These are phyloP conservation scores for Tortrix viridana DNA, from an alignment of 2,888 invertebrate species.

Conservation along the genomic window DNA sequence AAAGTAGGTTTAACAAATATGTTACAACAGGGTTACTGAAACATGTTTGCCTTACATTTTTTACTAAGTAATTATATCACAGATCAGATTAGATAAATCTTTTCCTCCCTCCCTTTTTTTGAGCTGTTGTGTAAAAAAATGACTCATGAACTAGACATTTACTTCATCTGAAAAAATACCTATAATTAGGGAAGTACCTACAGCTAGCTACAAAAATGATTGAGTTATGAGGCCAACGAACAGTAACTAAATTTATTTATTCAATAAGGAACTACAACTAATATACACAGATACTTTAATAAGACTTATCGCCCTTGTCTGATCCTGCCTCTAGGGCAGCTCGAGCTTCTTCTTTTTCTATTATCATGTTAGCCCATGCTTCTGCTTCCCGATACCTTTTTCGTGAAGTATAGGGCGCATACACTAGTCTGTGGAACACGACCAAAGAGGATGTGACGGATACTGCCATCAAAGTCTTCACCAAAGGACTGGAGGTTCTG, in stretches of 20 bases:
- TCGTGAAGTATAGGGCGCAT: constrained; percentile 49
- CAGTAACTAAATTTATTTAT: constrained; percentile 9
- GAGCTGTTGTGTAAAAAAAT: too few species aligned
- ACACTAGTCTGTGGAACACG: constrained; percentile 55
- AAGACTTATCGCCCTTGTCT: constrained; percentile 12
- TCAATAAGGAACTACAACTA: constrained; percentile 14
- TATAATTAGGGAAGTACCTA: too few species aligned
- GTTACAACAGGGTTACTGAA: too few species aligned
- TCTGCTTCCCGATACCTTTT: constrained; percentile 58
- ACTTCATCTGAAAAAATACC: too few species aligned
- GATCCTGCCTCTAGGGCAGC: constrained; percentile 9
- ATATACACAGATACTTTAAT: constrained; percentile 11
- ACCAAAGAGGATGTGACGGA: constrained; percentile 62
- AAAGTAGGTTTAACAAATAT: too few species aligned
- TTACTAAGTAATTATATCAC: too few species aligned
- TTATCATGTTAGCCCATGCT: constrained; percentile 67
- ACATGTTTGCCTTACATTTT: too few species aligned
- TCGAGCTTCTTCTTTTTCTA: constrained; percentile 64
- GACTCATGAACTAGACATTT: too few species aligned
- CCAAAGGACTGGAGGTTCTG: constrained; percentile 58
- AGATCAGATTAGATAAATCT: too few species aligned
- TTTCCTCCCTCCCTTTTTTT: too few species aligned
- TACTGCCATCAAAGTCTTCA: constrained; percentile 69
- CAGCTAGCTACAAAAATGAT: too few species aligned
- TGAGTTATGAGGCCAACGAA: neutral